Evolutionary conservation across 2,113 vertebrate genomes (phyloP).

Genomic region (Larimichthys polyactis): DNA sequence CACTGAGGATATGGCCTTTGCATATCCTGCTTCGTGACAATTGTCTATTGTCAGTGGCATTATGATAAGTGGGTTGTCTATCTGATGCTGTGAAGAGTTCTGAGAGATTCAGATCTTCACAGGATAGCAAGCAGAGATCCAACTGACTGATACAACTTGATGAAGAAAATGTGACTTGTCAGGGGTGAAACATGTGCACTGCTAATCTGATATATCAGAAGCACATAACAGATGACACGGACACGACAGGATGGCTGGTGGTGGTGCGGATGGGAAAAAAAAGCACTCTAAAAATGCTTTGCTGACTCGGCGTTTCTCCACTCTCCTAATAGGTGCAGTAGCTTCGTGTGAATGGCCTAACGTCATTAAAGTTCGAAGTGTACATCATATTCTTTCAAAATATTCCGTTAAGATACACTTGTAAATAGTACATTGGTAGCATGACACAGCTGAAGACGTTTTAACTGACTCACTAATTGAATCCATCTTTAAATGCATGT

Average conservation of each 20-base stretch:
- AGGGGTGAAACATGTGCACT: slow-evolving; percentile 22
- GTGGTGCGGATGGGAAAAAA: neutral
- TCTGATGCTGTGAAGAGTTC: slow-evolving; percentile 62
- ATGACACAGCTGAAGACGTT: slow-evolving; percentile 37
- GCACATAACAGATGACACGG: neutral
- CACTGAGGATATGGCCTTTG: slow-evolving; percentile 60
- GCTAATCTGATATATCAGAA: slow-evolving; percentile 42
- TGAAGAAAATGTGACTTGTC: slow-evolving; percentile 23
- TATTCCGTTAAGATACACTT: slow-evolving; percentile 47
- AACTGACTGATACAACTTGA: slow-evolving; percentile 42
- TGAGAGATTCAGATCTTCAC: slow-evolving; percentile 49
- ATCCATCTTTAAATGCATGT: slow-evolving; percentile 42
- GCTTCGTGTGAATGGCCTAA: slow-evolving; percentile 2
- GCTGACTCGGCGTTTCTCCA: slow-evolving; percentile 34
- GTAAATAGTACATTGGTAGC: slow-evolving; percentile 32
- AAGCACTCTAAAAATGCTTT: slow-evolving; percentile 13
- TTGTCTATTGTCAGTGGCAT: slow-evolving; percentile 70
- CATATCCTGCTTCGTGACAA: slow-evolving; percentile 77
- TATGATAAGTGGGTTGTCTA: slow-evolving; percentile 64
- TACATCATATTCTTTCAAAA: slow-evolving; percentile 18
- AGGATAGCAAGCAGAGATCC: slow-evolving; percentile 48
- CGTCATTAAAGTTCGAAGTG: slow-evolving; percentile 21
- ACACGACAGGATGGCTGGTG: neutral
- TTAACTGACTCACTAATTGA: slow-evolving; percentile 49
- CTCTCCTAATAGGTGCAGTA: slow-evolving; percentile 7